Base-by-base conservation (phyloP, 2,888 invertebrate genomes). In the Pristionchus arcanus region DNA sequence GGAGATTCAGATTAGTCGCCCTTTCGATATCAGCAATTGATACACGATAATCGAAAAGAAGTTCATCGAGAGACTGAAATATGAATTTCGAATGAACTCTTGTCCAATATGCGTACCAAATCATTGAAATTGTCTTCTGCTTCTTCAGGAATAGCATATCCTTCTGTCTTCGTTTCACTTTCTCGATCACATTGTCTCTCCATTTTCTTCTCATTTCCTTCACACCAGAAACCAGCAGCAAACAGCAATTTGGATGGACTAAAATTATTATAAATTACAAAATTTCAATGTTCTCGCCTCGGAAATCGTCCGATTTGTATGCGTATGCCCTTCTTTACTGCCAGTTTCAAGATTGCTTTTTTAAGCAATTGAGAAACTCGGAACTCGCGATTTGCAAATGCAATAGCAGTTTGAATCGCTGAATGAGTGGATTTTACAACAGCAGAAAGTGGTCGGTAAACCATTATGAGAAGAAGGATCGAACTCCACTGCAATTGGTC, bases 11-110 rank as follows among this genome's bases (percentile, higher is more conserved):
- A 2, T n/a, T 5, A 53, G 81, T 81, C 53, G 49, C 49, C 25
- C 37, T 34, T 34, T 81, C 81, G 16, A 81, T 81, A 19, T 81
- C 81, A 42, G 81, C n/a, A 25, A 81, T 49, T 7, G 49, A 49
- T 13, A 49, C 49, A 16, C 81, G 81, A 53, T 81, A 81, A 81
- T 81, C 81, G 49, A 81, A 81, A 53, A 81, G 81, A 28, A 81
- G 49, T 28, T 42, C 49, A 9, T 81, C 81, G 11, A 28, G 15
- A 42, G n/a, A n/a, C 81, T 81, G 28, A n/a, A 81, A 81, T 37
- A 37, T n/a, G n/a, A 68, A 28, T 31, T 15, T 77, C 42, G 7
- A 16, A 19, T 15, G 3, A 53, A 28, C 7, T 53, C 55, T 28
- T 84, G 28, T 21, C 49, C 15, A 25, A 9, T 49, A n/a, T 34